These are phyloP conservation scores for Leptopilina drosophilae DNA, from an alignment of 2,888 invertebrate genomes.

Conservation along the genomic window DNA sequence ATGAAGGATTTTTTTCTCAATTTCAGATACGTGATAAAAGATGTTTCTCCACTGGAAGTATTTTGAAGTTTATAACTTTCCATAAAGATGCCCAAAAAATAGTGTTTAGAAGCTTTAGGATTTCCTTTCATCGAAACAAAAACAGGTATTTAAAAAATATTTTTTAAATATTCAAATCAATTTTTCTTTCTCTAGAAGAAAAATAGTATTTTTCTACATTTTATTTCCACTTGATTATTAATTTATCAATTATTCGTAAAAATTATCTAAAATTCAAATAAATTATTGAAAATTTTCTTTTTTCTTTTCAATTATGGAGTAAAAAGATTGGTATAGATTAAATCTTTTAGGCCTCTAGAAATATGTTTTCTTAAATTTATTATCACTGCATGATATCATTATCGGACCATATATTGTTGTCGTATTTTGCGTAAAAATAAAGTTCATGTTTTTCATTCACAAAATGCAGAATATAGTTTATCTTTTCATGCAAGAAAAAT, in stretches of 20 bases:
- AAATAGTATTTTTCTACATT: background rate
- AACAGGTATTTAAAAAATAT: background rate
- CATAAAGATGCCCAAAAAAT: no score
- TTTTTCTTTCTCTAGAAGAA: background rate
- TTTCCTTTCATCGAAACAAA: background rate
- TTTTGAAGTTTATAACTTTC: no score
- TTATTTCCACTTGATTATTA: no score
- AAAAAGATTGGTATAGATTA: background rate
- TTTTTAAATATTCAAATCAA: no score
- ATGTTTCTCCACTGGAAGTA: no score
- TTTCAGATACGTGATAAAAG: no score
- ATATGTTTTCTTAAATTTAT: slow-evolving; percentile 1
- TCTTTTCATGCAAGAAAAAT: background rate
- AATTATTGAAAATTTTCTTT: background rate
- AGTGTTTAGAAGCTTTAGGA: no score
- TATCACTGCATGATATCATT: background rate
- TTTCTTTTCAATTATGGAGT: background rate
- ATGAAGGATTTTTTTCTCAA: no score
- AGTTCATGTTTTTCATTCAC: slow-evolving; percentile 10
- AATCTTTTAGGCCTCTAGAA: background rate
- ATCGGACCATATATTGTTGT: slow-evolving; percentile 6
- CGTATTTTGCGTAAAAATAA: slow-evolving; percentile 3
- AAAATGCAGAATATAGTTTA: background rate
- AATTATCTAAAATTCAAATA: background rate
- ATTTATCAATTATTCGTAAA: background rate